Conservation (phyloP, 2,113 vertebrate species). For the Phrynosoma blainvillii region DNA sequence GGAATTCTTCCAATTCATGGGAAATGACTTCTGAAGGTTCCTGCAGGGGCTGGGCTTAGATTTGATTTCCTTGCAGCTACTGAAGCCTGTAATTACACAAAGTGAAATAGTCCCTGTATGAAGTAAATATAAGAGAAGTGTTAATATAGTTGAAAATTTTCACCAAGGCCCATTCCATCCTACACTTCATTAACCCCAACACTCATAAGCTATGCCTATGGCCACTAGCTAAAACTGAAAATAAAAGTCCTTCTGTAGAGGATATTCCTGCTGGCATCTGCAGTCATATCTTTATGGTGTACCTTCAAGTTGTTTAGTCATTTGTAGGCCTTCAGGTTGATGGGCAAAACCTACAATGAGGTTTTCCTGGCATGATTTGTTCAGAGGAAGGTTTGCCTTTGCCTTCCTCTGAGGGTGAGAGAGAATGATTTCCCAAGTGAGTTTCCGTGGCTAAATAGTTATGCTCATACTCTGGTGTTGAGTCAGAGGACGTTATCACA, state of each 20-base stretch:
- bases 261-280: not conserved
- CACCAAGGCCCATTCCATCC: constrained; percentile 43
- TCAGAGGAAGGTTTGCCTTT: too few relatives aligned
- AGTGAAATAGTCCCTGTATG: constrained; percentile 52
- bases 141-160: constrained; percentile 22
- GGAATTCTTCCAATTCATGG: constrained; percentile 31
- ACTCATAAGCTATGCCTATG: not conserved
- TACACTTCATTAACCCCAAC: constrained; percentile 22
- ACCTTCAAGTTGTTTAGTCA: not conserved
- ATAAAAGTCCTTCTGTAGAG: constrained; percentile 10
- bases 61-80: constrained; percentile 49
- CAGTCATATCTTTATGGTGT: not conserved
- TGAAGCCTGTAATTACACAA: constrained; percentile 46
- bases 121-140: constrained; percentile 39
- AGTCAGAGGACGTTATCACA: too few relatives aligned
- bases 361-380: too few relatives aligned
- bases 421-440: too few relatives aligned
- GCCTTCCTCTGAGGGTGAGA: too few relatives aligned
- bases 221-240: constrained; percentile 10
- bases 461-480: too few relatives aligned
- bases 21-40: not conserved
- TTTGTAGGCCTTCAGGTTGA: not conserved
- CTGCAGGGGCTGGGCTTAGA: constrained; percentile 44
- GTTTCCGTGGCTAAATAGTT: too few relatives aligned
- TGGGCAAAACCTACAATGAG: not conserved